Evolutionary conservation across 2,888 invertebrate species (phyloP), one percentile per base, ranked within the genome.

Genomic region (Tenthredo amoena): DNA sequence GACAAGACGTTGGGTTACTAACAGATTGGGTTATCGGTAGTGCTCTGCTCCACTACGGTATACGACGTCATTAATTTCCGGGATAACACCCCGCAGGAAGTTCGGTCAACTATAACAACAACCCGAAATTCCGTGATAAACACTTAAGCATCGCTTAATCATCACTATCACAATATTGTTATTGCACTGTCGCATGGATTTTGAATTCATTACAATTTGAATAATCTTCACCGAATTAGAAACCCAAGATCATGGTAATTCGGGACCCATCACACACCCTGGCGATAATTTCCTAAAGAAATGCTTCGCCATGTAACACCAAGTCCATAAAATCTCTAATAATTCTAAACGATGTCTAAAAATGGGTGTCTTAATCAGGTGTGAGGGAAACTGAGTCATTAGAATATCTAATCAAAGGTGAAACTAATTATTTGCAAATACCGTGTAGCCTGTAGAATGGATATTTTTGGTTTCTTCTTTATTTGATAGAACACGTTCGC

Each of bases 21-120:
- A 83, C 83, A 83, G 83, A 83, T 83, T 83, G 83, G 68, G 83
- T 83, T 83, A 83, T 83, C 83, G 83, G 83, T 50, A 83, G 34
- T 81, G 62, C 26, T 81, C 81, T 81, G 15, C 81, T 62, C 37
- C 40, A 81, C 37, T 62, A 81, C n/a, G 55, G n/a, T 77, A 31
- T 77, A 81, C 81, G 58, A 40, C 58, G 81, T 81, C 81, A 81
- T 81, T 81, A 58, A 81, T 81, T 81, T 62, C 21, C 58, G 12
- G 58, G 40, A 81, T 62, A 81, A 81, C 79, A 58, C 79, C n/a
- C 37, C 62, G 79, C 31, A 21, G 40, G 37, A 81, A 81, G 26
- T 74, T 43, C 18, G 40, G 79, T 21, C 37, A 58, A 81, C 74
- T 31, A 31, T 31, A 65, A 40, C n/a, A 58, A 62, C 40, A 81